Evolutionary conservation across 2,888 invertebrate species (phyloP).

Genomic region (Aporophyla lueneburgensis): DNA sequence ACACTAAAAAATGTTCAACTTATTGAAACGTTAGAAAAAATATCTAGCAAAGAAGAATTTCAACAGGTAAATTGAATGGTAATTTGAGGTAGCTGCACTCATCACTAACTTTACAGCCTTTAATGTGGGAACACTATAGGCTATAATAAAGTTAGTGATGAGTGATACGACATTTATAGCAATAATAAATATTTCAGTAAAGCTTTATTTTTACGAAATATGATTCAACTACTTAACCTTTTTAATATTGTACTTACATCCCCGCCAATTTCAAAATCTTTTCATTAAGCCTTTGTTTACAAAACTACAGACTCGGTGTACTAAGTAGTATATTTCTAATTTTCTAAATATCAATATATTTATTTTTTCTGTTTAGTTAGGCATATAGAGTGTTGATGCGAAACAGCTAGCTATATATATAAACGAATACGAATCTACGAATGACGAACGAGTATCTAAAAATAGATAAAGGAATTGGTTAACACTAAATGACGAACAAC

Average conservation of each 20-base stretch:
- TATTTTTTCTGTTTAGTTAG: neutral
- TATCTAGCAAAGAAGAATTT: neutral
- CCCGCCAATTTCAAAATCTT: conserved; percentile 10
- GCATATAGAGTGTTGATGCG: neutral
- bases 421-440: conserved; percentile 13
- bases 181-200: neutral
- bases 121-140: no score
- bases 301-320: neutral
- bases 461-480: conserved; percentile 39
- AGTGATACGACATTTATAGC: neutral
- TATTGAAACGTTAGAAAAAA: conserved; percentile 5
- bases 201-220: neutral
- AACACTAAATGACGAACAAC: conserved; percentile 33
- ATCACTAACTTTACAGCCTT: no score
- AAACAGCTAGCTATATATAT: conserved; percentile 7
- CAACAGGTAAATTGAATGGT: conserved; percentile 30
- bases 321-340: neutral
- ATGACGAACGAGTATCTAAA: conserved; percentile 34
- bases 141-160: no score
- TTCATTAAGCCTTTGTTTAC: neutral
- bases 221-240: neutral
- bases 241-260: neutral
- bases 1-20: neutral
- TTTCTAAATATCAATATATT: neutral
- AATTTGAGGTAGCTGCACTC: neutral